Evolutionary conservation across 2,113 vertebrate genomes (phyloP).

Genomic region (Agapornis roseicollis): DNA sequence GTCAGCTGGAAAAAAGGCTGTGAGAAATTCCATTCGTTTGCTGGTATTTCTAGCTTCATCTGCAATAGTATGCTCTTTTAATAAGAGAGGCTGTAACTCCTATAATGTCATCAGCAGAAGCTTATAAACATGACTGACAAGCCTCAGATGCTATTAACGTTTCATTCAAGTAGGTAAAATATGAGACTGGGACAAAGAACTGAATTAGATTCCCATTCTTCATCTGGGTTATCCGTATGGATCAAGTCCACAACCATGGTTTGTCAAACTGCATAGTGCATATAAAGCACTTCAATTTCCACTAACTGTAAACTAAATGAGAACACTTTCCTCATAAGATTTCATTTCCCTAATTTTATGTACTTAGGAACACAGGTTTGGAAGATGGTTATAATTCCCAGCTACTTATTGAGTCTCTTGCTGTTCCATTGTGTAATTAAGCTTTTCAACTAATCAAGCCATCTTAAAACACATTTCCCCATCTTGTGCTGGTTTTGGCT

Average conservation of each 20-base stretch:
- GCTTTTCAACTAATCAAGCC: not conserved
- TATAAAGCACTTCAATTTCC: not conserved
- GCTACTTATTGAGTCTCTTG: not conserved
- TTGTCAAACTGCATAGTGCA: fast-evolving
- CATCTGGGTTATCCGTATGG: too few species aligned
- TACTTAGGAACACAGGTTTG: not conserved
- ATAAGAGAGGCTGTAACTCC: not conserved
- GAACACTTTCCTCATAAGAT: not conserved
- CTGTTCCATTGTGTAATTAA: not conserved
- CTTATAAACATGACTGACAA: slow-evolving; percentile 41
- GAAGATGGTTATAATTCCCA: not conserved
- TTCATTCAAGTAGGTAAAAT: slow-evolving; percentile 1
- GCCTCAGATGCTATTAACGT: not conserved
- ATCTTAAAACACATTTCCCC: not conserved
- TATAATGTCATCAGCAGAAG: slow-evolving; percentile 16
- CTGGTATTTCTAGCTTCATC: slow-evolving; percentile 1
- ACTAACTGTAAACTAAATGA: not conserved
- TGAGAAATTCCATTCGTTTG: slow-evolving; percentile 24
- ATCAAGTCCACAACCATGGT: fast-evolving
- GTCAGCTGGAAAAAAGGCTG: not conserved
- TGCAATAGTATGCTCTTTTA: not conserved
- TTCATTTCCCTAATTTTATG: not conserved
- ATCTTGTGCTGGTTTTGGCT: not conserved
- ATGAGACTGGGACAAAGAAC: not conserved
- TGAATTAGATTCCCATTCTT: not conserved